Base-by-base conservation (phyloP, 2,888 invertebrate genomes). In the Patella depressa region DNA sequence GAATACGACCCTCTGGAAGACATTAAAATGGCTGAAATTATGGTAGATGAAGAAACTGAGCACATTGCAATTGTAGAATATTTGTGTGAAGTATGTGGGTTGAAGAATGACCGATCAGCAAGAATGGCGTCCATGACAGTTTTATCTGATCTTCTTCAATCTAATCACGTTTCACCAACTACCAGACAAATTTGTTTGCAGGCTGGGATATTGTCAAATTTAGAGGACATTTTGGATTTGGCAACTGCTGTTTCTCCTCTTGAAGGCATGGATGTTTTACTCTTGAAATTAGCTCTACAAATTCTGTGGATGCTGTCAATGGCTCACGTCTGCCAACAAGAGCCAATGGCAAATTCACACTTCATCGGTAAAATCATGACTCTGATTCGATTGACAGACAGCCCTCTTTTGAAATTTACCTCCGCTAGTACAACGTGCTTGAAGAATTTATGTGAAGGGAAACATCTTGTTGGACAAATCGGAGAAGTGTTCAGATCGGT, bases 401-500 rank as follows among this genome's bases (percentile, higher is more conserved):
- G 65, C 24, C 65, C 65, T 24, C 24, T 65, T 19, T 65, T 65
- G 14, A 9, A 24, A 65, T 65, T 24, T 19, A 24, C 19, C 24
- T 24, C 19, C 0, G 65, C 73, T 19, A 53, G 73, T 4, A 78
- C 71, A 59, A 11, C 4, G 9, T 7, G 55, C 15, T 53, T 82
- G 57, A 45, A 65, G 57, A 57, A 74, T 5, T 65, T 81, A n/a
- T 82, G 81, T 79, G 84, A 84, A 74, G 81, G 82, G 15, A 81
- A 82, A 78, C 84, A 83, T 59, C 73, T 86, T n/a, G 78, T 84
- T 75, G 85, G 83, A 19, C 83, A 81, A 34, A 82, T 85, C 11
- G 74, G 79, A 53, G 55, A 53, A 2, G 74, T 77, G 71, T 69
- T 73, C 24, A 80, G 82, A 79, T 75, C 80, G 29, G 55, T 80